Evolutionary conservation across 1,140 invertebrate species (phyloP).

Genomic region (Euura saliciscinereae): DNA sequence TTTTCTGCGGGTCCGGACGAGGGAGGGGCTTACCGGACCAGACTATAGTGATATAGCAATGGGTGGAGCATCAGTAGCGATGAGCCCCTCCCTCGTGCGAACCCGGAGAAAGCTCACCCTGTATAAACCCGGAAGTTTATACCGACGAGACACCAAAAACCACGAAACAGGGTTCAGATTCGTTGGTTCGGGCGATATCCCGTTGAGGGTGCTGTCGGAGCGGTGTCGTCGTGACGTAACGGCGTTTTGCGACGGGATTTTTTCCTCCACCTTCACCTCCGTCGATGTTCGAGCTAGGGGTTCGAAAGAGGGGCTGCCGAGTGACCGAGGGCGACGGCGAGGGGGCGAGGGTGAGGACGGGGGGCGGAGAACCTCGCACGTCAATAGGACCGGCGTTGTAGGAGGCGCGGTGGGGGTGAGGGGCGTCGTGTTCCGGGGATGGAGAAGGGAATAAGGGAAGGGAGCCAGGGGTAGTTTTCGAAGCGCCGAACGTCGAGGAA

Average conservation of each 20-base stretch:
- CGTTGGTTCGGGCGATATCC: not conserved
- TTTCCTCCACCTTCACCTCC: not conserved
- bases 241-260: not conserved
- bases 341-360: slow-evolving; percentile 11
- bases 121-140: not conserved
- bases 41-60: no score
- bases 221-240: not conserved
- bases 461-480: slow-evolving; percentile 32
- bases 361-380: slow-evolving; percentile 18
- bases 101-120: no score
- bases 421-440: slow-evolving; percentile 9
- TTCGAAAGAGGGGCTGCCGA: not conserved
- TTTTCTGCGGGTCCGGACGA: no score
- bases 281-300: not conserved
- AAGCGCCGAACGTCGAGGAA: slow-evolving; percentile 36
- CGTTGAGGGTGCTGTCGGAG: not conserved
- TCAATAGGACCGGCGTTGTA: slow-evolving; percentile 23
- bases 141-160: not conserved
- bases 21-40: no score
- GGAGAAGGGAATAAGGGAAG: slow-evolving; percentile 1
- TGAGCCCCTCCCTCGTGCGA: no score
- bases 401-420: slow-evolving; percentile 4
- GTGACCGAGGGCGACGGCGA: not conserved
- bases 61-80: no score
- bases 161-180: not conserved